Evolutionary conservation across 2,797 vertebrate genomes (phyloP).

Genomic region (Staurois parvus): DNA sequence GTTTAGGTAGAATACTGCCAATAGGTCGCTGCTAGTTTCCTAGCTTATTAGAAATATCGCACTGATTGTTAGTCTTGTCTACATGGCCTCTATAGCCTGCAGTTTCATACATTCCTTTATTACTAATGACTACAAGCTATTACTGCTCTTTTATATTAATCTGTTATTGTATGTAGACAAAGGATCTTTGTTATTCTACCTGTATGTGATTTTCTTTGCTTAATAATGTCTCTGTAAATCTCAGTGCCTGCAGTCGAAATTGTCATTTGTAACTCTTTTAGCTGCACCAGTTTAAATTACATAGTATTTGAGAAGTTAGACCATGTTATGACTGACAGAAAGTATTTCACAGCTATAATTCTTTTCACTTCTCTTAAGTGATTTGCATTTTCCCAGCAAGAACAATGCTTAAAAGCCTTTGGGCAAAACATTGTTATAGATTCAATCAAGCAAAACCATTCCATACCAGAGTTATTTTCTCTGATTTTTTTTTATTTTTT

Average conservation of each 20-base stretch:
- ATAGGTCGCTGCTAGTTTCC: neutral
- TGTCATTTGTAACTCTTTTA: slow-evolving; percentile 52
- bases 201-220: slow-evolving; percentile 1
- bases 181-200: slow-evolving; percentile 24
- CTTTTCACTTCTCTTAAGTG: slow-evolving; percentile 49
- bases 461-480: slow-evolving; percentile 57
- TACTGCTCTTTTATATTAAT: slow-evolving; percentile 11
- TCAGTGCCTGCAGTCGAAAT: slow-evolving; percentile 43
- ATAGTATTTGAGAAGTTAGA: slow-evolving; percentile 48
- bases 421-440: slow-evolving; percentile 56
- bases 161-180: slow-evolving; percentile 24
- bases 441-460: slow-evolving; percentile 58
- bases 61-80: neutral
- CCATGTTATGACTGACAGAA: slow-evolving; percentile 54
- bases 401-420: slow-evolving; percentile 58
- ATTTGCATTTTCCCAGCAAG: slow-evolving; percentile 60
- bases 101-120: neutral
- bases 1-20: neutral
- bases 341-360: slow-evolving; percentile 58
- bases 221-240: slow-evolving; percentile 41
- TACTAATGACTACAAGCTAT: neutral
- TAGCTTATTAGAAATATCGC: neutral
- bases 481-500: slow-evolving; percentile 40
- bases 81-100: neutral
- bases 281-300: slow-evolving; percentile 41